A percentile compares a stretch with the other conserved stretches of the same genome.
Evolutionary conservation across 2,797 vertebrate genomes (phyloP).

Genomic region (Acrossocheilus fasciatus): DNA sequence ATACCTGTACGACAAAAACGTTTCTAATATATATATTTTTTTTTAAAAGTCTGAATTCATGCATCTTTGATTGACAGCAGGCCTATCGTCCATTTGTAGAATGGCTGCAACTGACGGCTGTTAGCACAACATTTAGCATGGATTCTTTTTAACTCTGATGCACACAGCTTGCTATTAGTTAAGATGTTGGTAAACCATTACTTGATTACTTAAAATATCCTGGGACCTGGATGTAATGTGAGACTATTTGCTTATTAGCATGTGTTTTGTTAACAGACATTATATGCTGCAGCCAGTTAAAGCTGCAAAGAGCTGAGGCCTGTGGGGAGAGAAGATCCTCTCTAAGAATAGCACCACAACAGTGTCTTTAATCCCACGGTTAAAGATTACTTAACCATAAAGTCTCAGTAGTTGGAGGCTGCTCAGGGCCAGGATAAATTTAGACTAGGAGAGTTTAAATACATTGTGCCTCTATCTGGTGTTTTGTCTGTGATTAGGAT

Average conservation of each 20-base stretch:
- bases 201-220: constrained; percentile 18
- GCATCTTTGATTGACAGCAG: neutral
- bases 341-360: constrained; percentile 35
- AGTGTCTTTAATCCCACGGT: constrained; percentile 56
- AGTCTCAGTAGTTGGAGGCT: constrained; percentile 42
- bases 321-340: constrained; percentile 28
- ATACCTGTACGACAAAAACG: neutral
- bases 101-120: neutral
- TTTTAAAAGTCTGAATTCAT: neutral
- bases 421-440: constrained; percentile 38
- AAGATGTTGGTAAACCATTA: constrained; percentile 1
- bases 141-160: neutral
- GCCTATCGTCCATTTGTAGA: no score
- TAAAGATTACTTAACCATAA: constrained; percentile 59
- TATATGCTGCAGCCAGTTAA: constrained; percentile 14
- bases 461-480: neutral
- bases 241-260: constrained; percentile 15
- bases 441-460: constrained; percentile 44
- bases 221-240: neutral
- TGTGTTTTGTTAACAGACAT: constrained; percentile 21
- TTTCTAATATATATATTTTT: neutral
- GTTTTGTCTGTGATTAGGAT: neutral
- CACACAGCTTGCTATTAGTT: neutral
- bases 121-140: neutral
- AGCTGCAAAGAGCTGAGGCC: constrained; percentile 8